Evolutionary conservation across 2,888 invertebrate genomes (phyloP), one percentile per base, ranked within the genome.

Genomic region (Emmelina monodactyla): DNA sequence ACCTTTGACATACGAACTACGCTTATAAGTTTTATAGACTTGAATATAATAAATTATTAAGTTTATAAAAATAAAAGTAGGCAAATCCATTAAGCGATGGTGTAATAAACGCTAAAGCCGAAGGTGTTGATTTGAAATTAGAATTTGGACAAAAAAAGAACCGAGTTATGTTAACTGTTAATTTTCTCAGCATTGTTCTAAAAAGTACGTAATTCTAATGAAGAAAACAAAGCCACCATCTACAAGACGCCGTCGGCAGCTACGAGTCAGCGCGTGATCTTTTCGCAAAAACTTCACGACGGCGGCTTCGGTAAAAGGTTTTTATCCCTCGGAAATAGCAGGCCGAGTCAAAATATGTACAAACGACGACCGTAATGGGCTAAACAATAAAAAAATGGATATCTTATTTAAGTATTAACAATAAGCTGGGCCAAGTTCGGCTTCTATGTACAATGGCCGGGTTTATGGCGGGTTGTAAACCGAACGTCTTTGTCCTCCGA

Each of bases 401-500:
- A 65, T 75, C 78, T 79, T 67, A 79, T 73, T 79, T 75, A 72
- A 67, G 63, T 55, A 58, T 62, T 60, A 67, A 79, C 75, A 76
- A 76, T 72, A 56, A 65, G 64, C 59, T 57, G 54, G 58, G 58
- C 56, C 58, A 53, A 61, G 59, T 61, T 55, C 62, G 53, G 46
- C 41, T 29, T 5, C 29, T 47, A 48, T 50, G 54, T 52, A 75
- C 73, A 76, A 78, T 73, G 55, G 63, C 54, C 47, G 56, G 54
- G 63, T 75, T 76, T 78, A 79, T 58, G 67, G 29, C 13, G 55
- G 42, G 58, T 57, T 58, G 51, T 76, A 76, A 79, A 76, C 44
- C 49, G 54, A 59, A 51, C 56, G 58, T 68, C 75, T 71, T 78
- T 76, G 75, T 71, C 62, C n/a, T n/a, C n/a, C n/a, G n/a, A n/a